Evolutionary conservation across 2,113 vertebrate species (phyloP).

Genomic region (Syngnathus scovelli): DNA sequence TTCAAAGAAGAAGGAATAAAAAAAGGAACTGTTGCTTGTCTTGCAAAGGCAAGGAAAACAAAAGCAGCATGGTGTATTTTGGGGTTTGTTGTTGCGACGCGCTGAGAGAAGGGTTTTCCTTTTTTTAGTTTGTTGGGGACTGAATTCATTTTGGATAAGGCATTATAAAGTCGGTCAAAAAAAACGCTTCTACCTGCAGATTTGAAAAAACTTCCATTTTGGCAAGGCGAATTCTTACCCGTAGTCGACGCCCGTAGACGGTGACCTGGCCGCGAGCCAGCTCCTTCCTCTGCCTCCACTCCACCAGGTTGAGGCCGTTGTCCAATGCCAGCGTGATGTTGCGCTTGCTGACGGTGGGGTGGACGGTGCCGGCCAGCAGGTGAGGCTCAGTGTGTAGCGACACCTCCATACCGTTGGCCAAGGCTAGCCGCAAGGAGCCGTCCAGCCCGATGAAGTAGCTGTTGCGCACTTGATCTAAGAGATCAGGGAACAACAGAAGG

Average conservation of each 20-base stretch:
- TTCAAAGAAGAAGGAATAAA: neutral
- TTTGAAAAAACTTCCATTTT: neutral
- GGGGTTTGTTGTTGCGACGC: neutral
- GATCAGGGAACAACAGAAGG: slow-evolving; percentile 52
- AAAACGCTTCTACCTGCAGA: too few relatives aligned
- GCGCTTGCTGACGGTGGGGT: slow-evolving; percentile 92
- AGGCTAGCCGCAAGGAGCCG: slow-evolving; percentile 85
- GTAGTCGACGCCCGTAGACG: slow-evolving; percentile 88
- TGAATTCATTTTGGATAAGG: too few relatives aligned
- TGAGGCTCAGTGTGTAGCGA: slow-evolving; percentile 93
- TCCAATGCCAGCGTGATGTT: slow-evolving; percentile 95
- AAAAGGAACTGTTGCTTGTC: slow-evolving; percentile 38
- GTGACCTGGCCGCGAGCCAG: slow-evolving; percentile 93
- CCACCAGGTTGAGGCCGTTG: slow-evolving; percentile 93
- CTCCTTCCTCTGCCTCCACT: slow-evolving; percentile 97
- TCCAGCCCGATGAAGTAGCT: slow-evolving; percentile 95
- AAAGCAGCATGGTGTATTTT: neutral
- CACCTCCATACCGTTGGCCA: slow-evolving; percentile 97
- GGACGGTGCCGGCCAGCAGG: slow-evolving; percentile 90
- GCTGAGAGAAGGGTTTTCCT: neutral
- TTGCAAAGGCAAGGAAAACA: slow-evolving; percentile 26
- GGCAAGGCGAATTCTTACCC: slow-evolving; percentile 73
- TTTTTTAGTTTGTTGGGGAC: too few relatives aligned
- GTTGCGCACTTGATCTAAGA: slow-evolving; percentile 92
- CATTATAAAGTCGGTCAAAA: neutral